Percentiles rank a stretch among this genome's conserved stretches.
Evolutionary conservation across 2,797 vertebrate genomes (phyloP).

Genomic region (Apogon talboti): DNA sequence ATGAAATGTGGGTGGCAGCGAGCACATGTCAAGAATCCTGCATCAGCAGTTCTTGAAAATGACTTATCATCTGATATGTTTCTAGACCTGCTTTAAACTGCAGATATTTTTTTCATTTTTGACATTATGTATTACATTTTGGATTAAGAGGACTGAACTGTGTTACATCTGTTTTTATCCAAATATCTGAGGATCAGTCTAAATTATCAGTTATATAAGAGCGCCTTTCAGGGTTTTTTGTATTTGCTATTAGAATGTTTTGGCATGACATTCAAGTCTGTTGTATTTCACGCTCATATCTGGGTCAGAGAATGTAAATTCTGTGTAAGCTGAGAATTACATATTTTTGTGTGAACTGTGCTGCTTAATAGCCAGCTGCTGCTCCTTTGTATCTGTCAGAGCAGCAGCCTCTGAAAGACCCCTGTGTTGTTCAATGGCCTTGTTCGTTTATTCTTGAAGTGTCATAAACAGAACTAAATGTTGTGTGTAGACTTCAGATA

Average conservation of each 20-base stretch:
- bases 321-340: conserved; percentile 3
- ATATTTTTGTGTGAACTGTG: conserved; percentile 2
- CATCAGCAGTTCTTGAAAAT: neutral
- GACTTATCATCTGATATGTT: no score
- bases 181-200: neutral
- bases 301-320: conserved; percentile 2
- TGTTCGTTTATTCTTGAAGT: conserved; percentile 7
- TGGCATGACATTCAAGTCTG: neutral
- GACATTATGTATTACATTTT: neutral
- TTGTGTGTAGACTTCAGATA: neutral
- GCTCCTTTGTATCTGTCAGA: conserved; percentile 8
- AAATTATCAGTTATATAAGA: neutral
- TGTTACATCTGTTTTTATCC: neutral
- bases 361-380: no score
- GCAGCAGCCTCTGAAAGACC: conserved; percentile 7
- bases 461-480: neutral
- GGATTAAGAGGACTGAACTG: conserved; percentile 8
- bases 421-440: neutral
- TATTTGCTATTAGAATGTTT: conserved; percentile 2
- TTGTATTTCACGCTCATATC: neutral
- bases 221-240: neutral
- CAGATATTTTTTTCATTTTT: neutral
- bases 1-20: conserved; percentile 58
- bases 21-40: conserved; percentile 9
- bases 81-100: neutral